Percentiles rank a stretch among this genome's conserved stretches.
Conservation (phyloP, 2,113 vertebrate species). For the Turnix velox region DNA sequence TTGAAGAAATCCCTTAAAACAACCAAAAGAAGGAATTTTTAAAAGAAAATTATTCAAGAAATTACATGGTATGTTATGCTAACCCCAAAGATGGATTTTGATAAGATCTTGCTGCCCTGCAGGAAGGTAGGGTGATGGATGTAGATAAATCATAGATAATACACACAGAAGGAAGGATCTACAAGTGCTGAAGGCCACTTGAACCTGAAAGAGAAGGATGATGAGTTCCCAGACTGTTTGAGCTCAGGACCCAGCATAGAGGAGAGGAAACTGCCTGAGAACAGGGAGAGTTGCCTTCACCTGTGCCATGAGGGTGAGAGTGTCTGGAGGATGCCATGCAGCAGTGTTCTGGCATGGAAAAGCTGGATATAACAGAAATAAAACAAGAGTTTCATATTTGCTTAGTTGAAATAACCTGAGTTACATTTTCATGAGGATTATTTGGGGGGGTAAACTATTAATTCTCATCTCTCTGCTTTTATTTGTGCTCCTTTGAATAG, state of each 20-base stretch:
- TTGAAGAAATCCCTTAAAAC: not conserved
- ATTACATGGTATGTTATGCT: not conserved
- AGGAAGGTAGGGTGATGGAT: not conserved
- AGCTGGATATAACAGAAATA: not conserved
- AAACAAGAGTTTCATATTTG: not conserved
- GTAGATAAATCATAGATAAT: not conserved
- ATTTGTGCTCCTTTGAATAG: not conserved
- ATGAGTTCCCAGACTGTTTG: not conserved
- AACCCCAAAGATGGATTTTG: not conserved
- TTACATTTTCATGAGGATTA: not conserved
- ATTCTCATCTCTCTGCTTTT: not conserved
- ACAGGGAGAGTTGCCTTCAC: not conserved
- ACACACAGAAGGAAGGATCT: not conserved
- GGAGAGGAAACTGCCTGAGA: not conserved
- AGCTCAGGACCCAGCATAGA: not conserved
- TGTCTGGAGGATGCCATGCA: fast-evolving
- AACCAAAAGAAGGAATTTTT: not conserved
- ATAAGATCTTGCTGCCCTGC: not conserved
- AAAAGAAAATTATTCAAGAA: not conserved
- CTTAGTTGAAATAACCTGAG: not conserved
- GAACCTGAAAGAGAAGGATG: not conserved
- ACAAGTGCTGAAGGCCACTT: not conserved
- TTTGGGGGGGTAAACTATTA: not conserved
- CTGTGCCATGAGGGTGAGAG: not conserved
- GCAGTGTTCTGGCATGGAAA: not conserved